Conservation (phyloP, 2,113 vertebrate genomes). For the Tangachromis dhanisi region DNA sequence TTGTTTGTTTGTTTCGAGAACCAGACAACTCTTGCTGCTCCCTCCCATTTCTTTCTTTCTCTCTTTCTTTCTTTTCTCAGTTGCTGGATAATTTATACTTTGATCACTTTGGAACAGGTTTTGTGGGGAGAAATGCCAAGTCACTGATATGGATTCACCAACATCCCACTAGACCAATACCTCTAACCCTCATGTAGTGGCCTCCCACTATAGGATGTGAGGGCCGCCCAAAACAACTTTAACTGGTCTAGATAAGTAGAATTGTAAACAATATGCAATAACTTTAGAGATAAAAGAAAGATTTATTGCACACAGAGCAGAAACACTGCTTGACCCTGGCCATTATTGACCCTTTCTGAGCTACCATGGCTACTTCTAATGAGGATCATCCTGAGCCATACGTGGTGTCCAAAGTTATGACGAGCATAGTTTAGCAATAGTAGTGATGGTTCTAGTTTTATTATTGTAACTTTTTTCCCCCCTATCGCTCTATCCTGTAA, state of each 20-base stretch:
- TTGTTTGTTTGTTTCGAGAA: background rate
- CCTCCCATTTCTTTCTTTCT: background rate
- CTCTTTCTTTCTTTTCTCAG: background rate
- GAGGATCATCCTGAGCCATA: background rate
- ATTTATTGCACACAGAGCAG: background rate
- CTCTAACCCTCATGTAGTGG: background rate
- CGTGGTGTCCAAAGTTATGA: background rate
- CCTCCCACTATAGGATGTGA: background rate
- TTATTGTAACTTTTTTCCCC: background rate
- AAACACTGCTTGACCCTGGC: background rate
- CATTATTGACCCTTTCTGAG: background rate
- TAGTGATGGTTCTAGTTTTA: background rate
- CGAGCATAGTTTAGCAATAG: background rate
- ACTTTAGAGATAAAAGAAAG: background rate
- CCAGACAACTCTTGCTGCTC: no score
- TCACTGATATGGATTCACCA: background rate
- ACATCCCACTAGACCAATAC: background rate
- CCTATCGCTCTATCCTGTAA: rapidly evolving
- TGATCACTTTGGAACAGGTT: background rate
- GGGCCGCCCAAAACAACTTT: background rate
- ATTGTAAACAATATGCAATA: background rate
- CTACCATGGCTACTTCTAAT: background rate
- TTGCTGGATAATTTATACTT: background rate
- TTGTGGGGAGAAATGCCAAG: background rate
- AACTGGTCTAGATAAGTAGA: background rate